Conservation (phyloP, 2,797 vertebrate genomes). For the Falco biarmicus region DNA sequence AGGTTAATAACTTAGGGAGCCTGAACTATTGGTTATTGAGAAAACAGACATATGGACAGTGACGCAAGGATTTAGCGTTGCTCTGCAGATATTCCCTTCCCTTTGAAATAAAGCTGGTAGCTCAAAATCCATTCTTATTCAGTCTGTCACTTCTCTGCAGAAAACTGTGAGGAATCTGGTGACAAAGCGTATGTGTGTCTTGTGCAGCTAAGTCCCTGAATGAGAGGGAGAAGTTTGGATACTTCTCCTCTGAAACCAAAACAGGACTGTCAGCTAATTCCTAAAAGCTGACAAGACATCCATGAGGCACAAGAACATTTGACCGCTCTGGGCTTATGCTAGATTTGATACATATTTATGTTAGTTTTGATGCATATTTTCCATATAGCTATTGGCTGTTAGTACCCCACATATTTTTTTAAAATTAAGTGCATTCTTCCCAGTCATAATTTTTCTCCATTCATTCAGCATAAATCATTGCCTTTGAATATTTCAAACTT, state of each 20-base stretch:
- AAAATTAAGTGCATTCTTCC: neutral
- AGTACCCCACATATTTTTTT: neutral
- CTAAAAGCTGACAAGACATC: neutral
- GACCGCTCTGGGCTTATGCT: neutral
- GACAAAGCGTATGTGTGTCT: neutral
- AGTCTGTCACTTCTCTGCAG: neutral
- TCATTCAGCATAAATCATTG: neutral
- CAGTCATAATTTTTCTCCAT: neutral
- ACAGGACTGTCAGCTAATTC: neutral
- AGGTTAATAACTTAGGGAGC: neutral
- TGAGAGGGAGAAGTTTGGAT: neutral
- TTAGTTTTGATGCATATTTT: neutral
- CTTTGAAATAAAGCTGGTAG: neutral
- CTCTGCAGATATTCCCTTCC: neutral
- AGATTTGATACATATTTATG: neutral
- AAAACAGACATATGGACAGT: neutral
- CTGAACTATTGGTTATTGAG: neutral
- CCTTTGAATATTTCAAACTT: conserved; percentile 18
- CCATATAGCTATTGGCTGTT: neutral
- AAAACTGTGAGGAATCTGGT: neutral
- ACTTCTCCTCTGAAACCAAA: neutral
- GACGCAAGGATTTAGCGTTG: neutral
- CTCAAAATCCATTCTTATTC: neutral
- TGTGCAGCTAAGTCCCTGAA: neutral
- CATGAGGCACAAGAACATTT: neutral